Conservation (phyloP, 2,888 invertebrate genomes). For the Gari tellinella region DNA sequence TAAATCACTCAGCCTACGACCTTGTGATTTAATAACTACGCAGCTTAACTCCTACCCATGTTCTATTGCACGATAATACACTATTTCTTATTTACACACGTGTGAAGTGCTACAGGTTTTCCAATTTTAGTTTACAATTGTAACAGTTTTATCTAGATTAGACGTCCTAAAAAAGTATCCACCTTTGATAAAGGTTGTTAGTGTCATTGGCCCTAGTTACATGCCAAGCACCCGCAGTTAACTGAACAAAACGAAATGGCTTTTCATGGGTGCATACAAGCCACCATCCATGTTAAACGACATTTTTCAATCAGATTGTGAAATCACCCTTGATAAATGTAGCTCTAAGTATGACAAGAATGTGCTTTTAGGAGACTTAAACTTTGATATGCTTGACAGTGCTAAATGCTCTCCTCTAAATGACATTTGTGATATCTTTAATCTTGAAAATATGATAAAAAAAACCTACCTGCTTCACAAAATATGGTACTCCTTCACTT, state of each 20-base stretch:
- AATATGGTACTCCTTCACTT: constrained; percentile 10
- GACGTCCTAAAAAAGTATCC: no score
- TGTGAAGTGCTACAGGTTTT: no score
- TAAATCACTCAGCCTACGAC: no score
- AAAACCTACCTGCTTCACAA: constrained; percentile 22
- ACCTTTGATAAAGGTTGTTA: no score
- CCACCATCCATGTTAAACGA: constrained; percentile 15
- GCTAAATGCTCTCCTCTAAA: constrained; percentile 3
- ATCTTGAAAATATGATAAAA: constrained; percentile 22
- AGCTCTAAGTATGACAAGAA: constrained; percentile 13
- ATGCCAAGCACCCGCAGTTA: no score
- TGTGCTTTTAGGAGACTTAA: constrained; percentile 20
- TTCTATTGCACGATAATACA: no score
- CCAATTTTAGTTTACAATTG: no score
- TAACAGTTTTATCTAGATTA: no score
- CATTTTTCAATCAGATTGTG: constrained; percentile 2
- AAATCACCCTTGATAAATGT: constrained; percentile 10
- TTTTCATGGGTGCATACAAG: constrained; percentile 24
- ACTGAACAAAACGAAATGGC: constrained; percentile 15
- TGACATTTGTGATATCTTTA: constrained; percentile 28
- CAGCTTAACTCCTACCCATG: no score
- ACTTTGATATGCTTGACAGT: constrained; percentile 16
- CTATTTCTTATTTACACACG: no score
- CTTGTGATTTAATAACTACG: no score
- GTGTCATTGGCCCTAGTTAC: no score